A percentile compares a stretch with the other conserved stretches of the same genome.
Conservation (phyloP, 2,797 vertebrate species). For the Apogon hyalosoma region DNA sequence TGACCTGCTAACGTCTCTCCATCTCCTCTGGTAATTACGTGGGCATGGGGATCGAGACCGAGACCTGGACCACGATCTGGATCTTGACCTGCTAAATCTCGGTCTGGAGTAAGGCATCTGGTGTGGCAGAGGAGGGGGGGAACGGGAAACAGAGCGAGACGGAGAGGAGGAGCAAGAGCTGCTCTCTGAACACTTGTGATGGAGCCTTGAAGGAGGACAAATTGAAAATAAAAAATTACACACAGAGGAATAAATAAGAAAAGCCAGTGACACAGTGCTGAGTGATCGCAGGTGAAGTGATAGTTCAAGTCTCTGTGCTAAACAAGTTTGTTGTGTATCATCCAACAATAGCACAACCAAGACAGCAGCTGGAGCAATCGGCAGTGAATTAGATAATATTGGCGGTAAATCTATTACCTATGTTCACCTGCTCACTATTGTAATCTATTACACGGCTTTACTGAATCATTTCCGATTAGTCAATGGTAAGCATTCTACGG, state of each 20-base stretch:
- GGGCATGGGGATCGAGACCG: conserved; percentile 72
- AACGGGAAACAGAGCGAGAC: conserved; percentile 83
- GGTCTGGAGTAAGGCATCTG: conserved; percentile 76
- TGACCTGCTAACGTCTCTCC: conserved; percentile 84
- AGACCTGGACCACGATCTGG: conserved; percentile 70
- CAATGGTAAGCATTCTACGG: no score
- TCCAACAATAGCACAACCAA: no score
- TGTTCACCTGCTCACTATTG: no score
- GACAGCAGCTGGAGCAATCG: no score
- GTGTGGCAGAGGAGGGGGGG: conserved; percentile 61
- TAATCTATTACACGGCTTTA: no score
- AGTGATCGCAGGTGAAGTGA: no score
- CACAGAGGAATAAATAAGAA: background rate
- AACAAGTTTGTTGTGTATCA: no score
- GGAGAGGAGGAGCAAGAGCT: conserved; percentile 83
- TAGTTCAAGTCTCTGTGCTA: no score
- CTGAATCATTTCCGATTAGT: no score
- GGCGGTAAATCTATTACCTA: no score
- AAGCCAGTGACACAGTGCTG: no score
- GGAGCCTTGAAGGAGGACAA: conserved; percentile 67
- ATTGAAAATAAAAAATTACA: background rate
- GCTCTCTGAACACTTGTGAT: conserved; percentile 77
- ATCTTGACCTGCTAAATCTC: conserved; percentile 68
- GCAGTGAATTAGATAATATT: no score
- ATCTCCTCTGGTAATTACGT: conserved; percentile 46